A percentile compares a stretch with the other conserved stretches of the same genome.
Evolutionary conservation across 2,888 invertebrate genomes (phyloP).

Genomic region (Mesorhabditis spiculigera): DNA sequence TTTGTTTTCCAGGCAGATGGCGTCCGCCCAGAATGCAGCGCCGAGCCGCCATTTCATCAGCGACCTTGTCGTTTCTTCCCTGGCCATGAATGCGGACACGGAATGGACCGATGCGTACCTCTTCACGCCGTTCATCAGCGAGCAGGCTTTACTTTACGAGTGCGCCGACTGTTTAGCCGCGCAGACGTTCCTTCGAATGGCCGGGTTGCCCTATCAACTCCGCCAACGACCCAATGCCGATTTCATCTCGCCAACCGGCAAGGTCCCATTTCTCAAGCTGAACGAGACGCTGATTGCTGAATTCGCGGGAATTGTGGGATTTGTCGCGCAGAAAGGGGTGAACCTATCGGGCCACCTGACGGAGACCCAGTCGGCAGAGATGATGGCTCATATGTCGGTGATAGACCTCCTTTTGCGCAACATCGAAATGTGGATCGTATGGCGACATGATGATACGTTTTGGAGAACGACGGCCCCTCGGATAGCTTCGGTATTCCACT

Average conservation of each 20-base stretch:
- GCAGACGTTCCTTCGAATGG: constrained; percentile 89
- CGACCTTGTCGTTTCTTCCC: constrained; percentile 29
- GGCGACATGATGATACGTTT: constrained; percentile 78
- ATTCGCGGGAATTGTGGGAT: constrained; percentile 83
- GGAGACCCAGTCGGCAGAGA: constrained; percentile 78
- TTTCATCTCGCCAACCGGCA: constrained; percentile 82
- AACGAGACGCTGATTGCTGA: constrained; percentile 85
- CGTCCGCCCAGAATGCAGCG: constrained; percentile 1
- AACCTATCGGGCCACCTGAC: constrained; percentile 73
- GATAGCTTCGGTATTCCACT: constrained; percentile 85
- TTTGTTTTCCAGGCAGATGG: background rate
- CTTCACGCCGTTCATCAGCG: constrained; percentile 44
- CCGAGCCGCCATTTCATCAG: constrained; percentile 28
- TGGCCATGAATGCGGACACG: constrained; percentile 40
- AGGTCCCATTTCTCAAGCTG: constrained; percentile 83
- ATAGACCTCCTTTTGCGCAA: constrained; percentile 78
- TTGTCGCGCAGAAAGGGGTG: constrained; percentile 80
- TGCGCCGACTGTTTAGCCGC: constrained; percentile 89
- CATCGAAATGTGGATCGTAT: constrained; percentile 86
- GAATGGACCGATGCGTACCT: constrained; percentile 49
- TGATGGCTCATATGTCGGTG: constrained; percentile 87
- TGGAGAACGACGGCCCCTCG: constrained; percentile 75
- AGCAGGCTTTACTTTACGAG: constrained; percentile 85
- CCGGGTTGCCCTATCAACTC: constrained; percentile 76
- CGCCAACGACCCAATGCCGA: constrained; percentile 86